Base-by-base conservation (phyloP, 2,888 invertebrate species). In the Piscicola geometra region DNA sequence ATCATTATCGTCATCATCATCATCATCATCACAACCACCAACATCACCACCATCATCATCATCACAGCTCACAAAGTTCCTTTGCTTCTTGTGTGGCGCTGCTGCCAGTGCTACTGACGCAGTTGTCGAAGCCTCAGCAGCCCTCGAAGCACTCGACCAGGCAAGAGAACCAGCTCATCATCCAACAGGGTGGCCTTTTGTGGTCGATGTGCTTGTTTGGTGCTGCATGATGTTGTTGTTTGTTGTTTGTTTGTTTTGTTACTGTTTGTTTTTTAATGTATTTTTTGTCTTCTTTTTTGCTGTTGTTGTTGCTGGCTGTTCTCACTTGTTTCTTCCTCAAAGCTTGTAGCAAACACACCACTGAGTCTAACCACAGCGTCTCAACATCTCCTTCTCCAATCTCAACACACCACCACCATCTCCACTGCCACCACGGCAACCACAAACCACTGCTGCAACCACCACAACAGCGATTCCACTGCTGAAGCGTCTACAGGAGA, bases 401-500 rank as follows among this genome's bases (percentile, higher is more conserved):
- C 1, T n/a, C 18, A 1, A 15, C 35, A 36, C 21, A 30, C 1
- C 5, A 3, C 28, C 3, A 35, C 18, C 32, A 41, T 25, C 35
- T 12, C 52, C 56, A 0, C 18, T 1, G 9, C 25, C 1, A 33
- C 1, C 28, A 60, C 21, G 21, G 32, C n/a, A 2, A 30, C 28
- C 30, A n/a, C n/a, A n/a, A n/a, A n/a, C n/a, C n/a, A n/a, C n/a
- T n/a, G n/a, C n/a, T n/a, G n/a, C n/a, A n/a, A 50, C 21, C 25
- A 50, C n/a, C n/a, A n/a, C n/a, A n/a, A n/a, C n/a, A 80, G 80
- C 80, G 3, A 80, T 80, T 41, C 77, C 79, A 36, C 73, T 79
- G 50, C 77, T 80, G 30, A 79, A 80, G 75, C 78, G 78, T 71
- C 67, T 80, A 25, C 80, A 80, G 73, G 76, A 80, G 71, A 78